Evolutionary conservation across 2,888 invertebrate species (phyloP).

Genomic region (Rotaria magnacalcarata): DNA sequence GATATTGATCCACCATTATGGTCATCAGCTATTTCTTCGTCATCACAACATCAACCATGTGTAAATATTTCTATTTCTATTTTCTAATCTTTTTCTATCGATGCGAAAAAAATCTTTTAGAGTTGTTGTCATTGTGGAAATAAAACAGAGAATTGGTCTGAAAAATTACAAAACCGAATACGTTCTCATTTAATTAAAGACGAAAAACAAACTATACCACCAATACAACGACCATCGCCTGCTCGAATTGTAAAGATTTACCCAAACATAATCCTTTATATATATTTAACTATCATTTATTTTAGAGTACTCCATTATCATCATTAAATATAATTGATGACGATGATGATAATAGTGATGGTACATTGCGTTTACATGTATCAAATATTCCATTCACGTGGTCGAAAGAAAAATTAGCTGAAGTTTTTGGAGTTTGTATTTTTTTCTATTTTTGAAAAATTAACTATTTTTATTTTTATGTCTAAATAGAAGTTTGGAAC

Average conservation of each 20-base stretch:
- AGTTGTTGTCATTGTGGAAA: not conserved
- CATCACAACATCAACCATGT: slow-evolving; percentile 5
- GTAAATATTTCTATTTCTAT: not conserved
- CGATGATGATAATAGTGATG: not conserved
- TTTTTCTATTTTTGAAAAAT: not conserved
- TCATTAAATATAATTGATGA: not conserved
- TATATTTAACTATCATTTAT: not conserved
- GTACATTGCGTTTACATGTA: slow-evolving; percentile 2
- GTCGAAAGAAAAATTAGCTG: slow-evolving; percentile 14
- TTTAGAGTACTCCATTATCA: not conserved
- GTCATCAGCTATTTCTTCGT: not conserved
- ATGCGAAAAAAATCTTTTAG: not conserved
- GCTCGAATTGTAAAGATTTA: not conserved
- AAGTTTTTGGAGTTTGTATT: not conserved
- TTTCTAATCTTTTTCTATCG: not conserved
- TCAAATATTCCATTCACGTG: slow-evolving; percentile 16
- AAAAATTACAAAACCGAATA: not conserved
- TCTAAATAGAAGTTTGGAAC: not conserved
- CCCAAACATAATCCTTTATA: not conserved
- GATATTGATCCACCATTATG: not conserved
- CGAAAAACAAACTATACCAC: not conserved
- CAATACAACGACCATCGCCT: not conserved
- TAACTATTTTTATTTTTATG: not conserved
- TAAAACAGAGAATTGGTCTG: not conserved
- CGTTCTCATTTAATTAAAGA: not conserved